A percentile compares a stretch with the other conserved stretches of the same genome.
Evolutionary conservation across 2,113 vertebrate genomes (phyloP).

Genomic region (Trematomus loennbergii): DNA sequence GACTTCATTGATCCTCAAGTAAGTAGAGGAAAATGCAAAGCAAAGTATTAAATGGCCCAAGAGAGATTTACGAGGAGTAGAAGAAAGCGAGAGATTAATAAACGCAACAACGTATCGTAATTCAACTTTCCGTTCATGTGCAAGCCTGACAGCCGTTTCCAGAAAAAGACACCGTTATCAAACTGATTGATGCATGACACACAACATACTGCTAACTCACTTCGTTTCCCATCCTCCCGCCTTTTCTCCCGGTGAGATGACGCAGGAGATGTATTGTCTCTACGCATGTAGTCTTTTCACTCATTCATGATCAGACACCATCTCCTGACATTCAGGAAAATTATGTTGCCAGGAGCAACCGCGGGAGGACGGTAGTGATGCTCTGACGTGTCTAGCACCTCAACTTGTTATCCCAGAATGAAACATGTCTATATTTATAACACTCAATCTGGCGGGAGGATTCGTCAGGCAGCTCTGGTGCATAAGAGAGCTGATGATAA

Average conservation of each 20-base stretch:
- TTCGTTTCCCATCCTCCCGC: slow-evolving; percentile 5
- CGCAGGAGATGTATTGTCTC: slow-evolving; percentile 60
- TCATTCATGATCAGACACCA: slow-evolving; percentile 60
- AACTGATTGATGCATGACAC: slow-evolving; percentile 33
- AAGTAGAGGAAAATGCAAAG: slow-evolving; percentile 10
- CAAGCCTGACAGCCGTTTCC: slow-evolving; percentile 16
- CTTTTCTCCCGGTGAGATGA: slow-evolving; percentile 25
- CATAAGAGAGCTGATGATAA: slow-evolving; percentile 32
- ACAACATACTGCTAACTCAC: slow-evolving; percentile 6
- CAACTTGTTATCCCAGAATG: slow-evolving; percentile 35
- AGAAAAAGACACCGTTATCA: slow-evolving; percentile 21
- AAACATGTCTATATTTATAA: slow-evolving; percentile 50
- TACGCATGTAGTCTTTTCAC: slow-evolving; percentile 22
- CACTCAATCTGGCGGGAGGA: slow-evolving; percentile 26
- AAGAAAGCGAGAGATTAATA: slow-evolving; percentile 14
- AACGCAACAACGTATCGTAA: slow-evolving; percentile 10
- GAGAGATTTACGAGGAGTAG: slow-evolving; percentile 1
- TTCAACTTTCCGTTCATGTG: slow-evolving; percentile 28
- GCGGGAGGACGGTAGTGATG: slow-evolving; percentile 35
- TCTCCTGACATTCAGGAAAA: slow-evolving; percentile 61
- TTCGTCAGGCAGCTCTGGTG: neutral
- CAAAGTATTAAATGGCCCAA: slow-evolving; percentile 10
- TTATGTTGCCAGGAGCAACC: slow-evolving; percentile 68
- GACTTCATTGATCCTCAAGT: slow-evolving; percentile 39
- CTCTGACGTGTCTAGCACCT: slow-evolving; percentile 36